Conservation (phyloP, 2,113 vertebrate genomes). For the Hipposideros armiger region DNA sequence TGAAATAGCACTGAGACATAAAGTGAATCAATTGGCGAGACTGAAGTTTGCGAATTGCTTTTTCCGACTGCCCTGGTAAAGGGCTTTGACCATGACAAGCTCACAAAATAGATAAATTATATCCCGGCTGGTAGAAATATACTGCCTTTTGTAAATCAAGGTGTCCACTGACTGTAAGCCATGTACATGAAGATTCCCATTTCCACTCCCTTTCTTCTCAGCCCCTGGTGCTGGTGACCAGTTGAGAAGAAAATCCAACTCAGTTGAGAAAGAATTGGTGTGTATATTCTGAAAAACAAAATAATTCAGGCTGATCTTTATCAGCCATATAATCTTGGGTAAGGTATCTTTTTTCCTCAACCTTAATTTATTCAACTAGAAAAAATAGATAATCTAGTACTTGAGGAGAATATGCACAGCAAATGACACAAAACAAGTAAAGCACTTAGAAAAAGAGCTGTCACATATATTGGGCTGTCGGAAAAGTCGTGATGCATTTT, state of each 20-base stretch:
- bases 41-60: conserved; percentile 58
- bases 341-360: not conserved
- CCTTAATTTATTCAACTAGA: not conserved
- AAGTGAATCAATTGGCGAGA: conserved; percentile 67
- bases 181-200: rapidly evolving
- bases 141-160: conserved; percentile 50
- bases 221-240: not conserved
- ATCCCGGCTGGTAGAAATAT: conserved; percentile 10
- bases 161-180: not conserved
- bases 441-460: not conserved
- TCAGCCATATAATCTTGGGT: not conserved
- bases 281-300: not conserved
- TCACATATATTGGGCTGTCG: not conserved
- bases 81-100: conserved; percentile 36
- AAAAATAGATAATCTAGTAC: not conserved
- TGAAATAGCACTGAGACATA: conserved; percentile 66
- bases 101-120: conserved; percentile 57
- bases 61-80: conserved; percentile 49
- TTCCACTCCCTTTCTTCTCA: not conserved
- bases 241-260: conserved; percentile 12
- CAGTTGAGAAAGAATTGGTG: not conserved
- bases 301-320: not conserved
- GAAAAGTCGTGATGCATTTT: too few species aligned
- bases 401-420: not conserved
- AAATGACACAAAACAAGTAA: conserved; percentile 6